A percentile compares a stretch with the other conserved stretches of the same genome.
These are phyloP conservation scores for Vanacampus margaritifer DNA, from an alignment of 2,113 vertebrate species.

Conservation along the genomic window DNA sequence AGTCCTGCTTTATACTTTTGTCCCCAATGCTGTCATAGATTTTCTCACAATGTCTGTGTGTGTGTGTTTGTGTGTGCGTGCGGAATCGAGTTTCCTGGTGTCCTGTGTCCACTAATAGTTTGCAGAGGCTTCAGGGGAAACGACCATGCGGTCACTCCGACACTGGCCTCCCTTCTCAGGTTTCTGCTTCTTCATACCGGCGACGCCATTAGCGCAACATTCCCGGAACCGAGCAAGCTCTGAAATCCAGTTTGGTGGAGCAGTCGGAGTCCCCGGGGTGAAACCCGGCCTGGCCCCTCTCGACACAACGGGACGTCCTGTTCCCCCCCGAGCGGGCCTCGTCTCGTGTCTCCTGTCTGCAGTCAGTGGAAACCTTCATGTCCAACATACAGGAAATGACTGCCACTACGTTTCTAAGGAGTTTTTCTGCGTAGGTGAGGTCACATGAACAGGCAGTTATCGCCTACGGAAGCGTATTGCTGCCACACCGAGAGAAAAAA, in stretches of 20 bases:
- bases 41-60: not conserved
- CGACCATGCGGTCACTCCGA: slow-evolving; percentile 4
- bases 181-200: slow-evolving; percentile 13
- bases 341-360: not conserved
- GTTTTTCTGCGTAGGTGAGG: too few relatives aligned
- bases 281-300: slow-evolving; percentile 25
- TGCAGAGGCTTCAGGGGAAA: not conserved
- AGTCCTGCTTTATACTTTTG: not conserved
- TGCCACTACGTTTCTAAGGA: not conserved
- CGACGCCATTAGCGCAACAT: slow-evolving; percentile 44
- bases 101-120: not conserved
- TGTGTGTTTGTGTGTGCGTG: not conserved
- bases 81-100: not conserved
- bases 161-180: slow-evolving; percentile 6
- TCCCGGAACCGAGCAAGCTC: slow-evolving; percentile 28
- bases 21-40: not conserved
- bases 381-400: not conserved
- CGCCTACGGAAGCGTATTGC: too few relatives aligned
- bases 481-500: too few relatives aligned
- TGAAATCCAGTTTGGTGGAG: slow-evolving; percentile 52
- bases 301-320: not conserved
- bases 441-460: too few relatives aligned
- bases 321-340: not conserved
- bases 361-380: not conserved
- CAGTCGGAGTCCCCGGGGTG: slow-evolving; percentile 50